phyloP scores from a whole-genome alignment of 2,113 vertebrate genomes.

The Equus quagga region DNA sequence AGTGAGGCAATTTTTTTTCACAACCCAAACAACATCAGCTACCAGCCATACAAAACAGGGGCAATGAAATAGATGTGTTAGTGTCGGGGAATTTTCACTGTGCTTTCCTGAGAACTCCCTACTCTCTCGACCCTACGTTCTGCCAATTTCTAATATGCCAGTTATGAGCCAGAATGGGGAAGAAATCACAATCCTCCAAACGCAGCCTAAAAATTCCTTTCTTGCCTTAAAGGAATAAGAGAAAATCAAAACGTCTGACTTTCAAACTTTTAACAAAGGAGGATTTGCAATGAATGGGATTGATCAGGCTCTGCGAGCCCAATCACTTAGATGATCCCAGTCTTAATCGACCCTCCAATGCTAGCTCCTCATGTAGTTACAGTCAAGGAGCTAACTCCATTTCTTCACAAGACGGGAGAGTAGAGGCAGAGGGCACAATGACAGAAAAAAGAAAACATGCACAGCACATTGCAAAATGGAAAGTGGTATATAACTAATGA shows the following conservation, averaged over 20 bases:
- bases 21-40: background rate
- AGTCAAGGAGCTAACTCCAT: background rate
- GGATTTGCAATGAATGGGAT: background rate
- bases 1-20: background rate
- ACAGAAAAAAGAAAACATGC: background rate
- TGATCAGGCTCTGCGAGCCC: background rate
- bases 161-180: background rate
- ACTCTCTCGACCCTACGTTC: background rate
- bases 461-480: background rate
- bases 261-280: conserved; percentile 49
- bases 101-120: conserved; percentile 14
- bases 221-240: conserved; percentile 36
- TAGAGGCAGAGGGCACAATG: background rate
- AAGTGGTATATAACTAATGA: background rate
- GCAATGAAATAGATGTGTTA: background rate
- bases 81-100: background rate
- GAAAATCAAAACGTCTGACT: conserved; percentile 3
- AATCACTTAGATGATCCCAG: background rate
- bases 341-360: background rate
- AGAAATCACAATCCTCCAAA: background rate
- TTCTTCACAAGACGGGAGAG: background rate
- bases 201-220: background rate
- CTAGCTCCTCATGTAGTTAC: background rate
- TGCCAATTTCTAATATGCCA: background rate
- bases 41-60: conserved; percentile 19